Percentiles rank a stretch among this genome's conserved stretches.
These are phyloP conservation scores for Proisotoma minuta DNA, from an alignment of 2,888 invertebrate species.

Conservation along the genomic window DNA sequence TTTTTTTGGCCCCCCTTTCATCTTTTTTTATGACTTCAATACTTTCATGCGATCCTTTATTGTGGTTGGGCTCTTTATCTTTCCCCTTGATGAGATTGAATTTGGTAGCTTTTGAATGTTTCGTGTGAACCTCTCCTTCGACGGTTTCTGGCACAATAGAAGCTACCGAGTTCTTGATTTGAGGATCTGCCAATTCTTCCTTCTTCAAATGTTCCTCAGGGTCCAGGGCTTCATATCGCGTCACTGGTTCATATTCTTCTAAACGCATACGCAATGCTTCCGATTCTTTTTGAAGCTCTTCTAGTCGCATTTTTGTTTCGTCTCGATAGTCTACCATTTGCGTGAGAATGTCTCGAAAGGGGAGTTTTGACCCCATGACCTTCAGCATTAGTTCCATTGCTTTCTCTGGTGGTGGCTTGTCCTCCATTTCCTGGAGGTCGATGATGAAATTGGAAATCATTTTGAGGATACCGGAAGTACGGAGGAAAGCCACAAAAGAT, in stretches of 20 bases:
- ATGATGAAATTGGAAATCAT: constrained; percentile 11
- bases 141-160: neutral
- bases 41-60: neutral
- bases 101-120: too few species aligned
- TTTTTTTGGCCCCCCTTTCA: neutral
- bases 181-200: neutral
- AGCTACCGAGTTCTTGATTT: neutral
- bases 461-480: constrained; percentile 10
- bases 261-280: neutral
- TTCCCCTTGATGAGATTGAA: too few species aligned
- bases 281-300: constrained; percentile 33
- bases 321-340: constrained; percentile 15
- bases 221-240: neutral
- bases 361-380: constrained; percentile 6
- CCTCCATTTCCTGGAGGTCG: constrained; percentile 2
- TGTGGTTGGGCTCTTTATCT: neutral
- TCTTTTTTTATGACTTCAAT: neutral
- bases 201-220: neutral
- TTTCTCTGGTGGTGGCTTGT: constrained; percentile 5
- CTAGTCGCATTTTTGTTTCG: constrained; percentile 2
- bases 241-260: neutral
- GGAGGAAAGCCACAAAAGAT: constrained; percentile 9
- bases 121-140: neutral
- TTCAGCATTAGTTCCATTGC: constrained; percentile 14
- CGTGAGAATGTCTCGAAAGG: neutral